These are phyloP conservation scores for Lates japonicus DNA, from an alignment of 2,797 vertebrate species.

Conservation along the genomic window DNA sequence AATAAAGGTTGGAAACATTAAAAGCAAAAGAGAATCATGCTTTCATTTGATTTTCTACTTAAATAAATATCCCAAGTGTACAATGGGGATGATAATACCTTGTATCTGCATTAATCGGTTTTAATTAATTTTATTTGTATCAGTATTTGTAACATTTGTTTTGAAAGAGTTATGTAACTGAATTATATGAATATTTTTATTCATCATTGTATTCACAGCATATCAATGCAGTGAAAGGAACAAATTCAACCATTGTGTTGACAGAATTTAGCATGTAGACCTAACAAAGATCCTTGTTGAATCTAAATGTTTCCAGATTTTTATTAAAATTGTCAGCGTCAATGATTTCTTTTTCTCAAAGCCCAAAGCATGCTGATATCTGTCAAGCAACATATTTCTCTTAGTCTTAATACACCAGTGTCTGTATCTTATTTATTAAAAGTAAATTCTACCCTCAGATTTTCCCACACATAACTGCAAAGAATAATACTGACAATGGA, in stretches of 20 bases:
- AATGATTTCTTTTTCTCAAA: not conserved
- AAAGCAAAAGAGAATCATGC: not conserved
- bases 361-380: not conserved
- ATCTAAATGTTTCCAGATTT: not conserved
- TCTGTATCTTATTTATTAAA: not conserved
- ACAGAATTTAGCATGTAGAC: not conserved
- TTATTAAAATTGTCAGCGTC: slow-evolving; percentile 6
- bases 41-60: not conserved
- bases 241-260: not conserved
- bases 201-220: not conserved
- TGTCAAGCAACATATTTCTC: too few species aligned
- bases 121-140: not conserved
- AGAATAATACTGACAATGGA: not conserved
- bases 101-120: not conserved
- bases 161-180: not conserved
- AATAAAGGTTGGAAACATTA: not conserved
- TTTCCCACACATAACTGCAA: not conserved
- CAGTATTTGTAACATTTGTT: not conserved
- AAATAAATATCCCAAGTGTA: not conserved
- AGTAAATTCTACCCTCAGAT: not conserved
- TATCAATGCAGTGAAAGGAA: not conserved
- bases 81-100: not conserved
- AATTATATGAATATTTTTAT: not conserved
- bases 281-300: not conserved
- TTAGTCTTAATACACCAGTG: too few species aligned